Percentiles rank a stretch among this genome's conserved stretches.
These are phyloP conservation scores for Brachionus sp. DNA, from an alignment of 1,140 invertebrate genomes.

Conservation along the genomic window DNA sequence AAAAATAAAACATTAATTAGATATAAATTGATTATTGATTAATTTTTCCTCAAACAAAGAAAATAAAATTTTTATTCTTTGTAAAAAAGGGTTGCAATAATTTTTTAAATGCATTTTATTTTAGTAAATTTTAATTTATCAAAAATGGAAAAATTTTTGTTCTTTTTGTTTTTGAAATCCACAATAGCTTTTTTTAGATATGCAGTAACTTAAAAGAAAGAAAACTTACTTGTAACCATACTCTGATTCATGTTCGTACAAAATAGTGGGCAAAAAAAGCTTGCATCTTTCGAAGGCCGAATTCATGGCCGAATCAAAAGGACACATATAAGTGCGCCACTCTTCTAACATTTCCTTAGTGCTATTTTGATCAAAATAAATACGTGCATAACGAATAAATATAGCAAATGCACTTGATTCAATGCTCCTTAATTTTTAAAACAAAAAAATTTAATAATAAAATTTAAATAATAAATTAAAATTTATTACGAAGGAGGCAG, in stretches of 20 bases:
- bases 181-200: too few relatives aligned
- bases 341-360: constrained; percentile 84
- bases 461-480: neutral
- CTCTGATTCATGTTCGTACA: constrained; percentile 62
- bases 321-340: constrained; percentile 71
- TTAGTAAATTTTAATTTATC: too few relatives aligned
- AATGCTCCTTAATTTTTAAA: constrained; percentile 33
- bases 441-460: constrained; percentile 46
- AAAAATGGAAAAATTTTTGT: too few relatives aligned
- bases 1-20: too few relatives aligned
- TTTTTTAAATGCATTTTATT: too few relatives aligned
- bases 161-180: too few relatives aligned
- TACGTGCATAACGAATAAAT: constrained; percentile 53
- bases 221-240: constrained; percentile 65
- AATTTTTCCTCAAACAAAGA: neutral
- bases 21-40: too few relatives aligned
- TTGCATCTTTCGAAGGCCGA: constrained; percentile 67
- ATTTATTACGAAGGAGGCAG: constrained; percentile 62
- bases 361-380: constrained; percentile 71
- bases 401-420: neutral
- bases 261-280: constrained; percentile 71
- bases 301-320: constrained; percentile 65
- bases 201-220: neutral
- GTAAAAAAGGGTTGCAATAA: too few relatives aligned
- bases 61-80: neutral